A percentile compares a stretch with the other conserved stretches of the same genome.
Conservation (phyloP, 2,888 invertebrate genomes). For the Tribolium freemani region DNA sequence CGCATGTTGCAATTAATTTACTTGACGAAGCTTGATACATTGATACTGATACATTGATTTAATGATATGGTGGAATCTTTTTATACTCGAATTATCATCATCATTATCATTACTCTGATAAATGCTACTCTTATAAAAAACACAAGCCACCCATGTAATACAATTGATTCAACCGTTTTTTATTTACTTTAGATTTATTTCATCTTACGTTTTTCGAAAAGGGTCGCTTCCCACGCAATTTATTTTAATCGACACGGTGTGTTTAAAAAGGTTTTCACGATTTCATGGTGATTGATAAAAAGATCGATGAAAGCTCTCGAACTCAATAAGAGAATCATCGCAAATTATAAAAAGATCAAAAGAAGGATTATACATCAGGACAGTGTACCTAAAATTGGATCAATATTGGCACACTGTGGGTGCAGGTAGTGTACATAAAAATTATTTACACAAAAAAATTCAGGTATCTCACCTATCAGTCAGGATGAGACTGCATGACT, state of each 20-base stretch:
- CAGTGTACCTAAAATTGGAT: conserved; percentile 8
- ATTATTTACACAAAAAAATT: not conserved
- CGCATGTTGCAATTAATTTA: no score
- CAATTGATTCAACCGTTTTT: not conserved
- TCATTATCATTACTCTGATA: no score
- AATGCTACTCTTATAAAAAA: no score
- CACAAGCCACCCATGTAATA: no score
- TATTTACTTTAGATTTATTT: not conserved
- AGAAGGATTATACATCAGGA: conserved; percentile 15
- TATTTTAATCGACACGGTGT: conserved; percentile 31
- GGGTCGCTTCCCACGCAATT: conserved; percentile 37
- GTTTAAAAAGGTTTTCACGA: conserved; percentile 31
- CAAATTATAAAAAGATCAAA: conserved; percentile 17
- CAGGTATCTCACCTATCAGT: not conserved
- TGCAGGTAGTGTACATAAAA: conserved; percentile 2
- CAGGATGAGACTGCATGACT: not conserved
- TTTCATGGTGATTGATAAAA: conserved; percentile 19
- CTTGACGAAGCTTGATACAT: no score
- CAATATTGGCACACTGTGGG: not conserved
- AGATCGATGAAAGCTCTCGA: conserved; percentile 16
- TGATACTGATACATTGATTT: no score
- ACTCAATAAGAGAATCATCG: conserved; percentile 8
- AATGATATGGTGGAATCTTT: no score
- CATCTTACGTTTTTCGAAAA: not conserved
- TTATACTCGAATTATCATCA: no score